Conservation (phyloP, 2,888 invertebrate species). For the Drosophila acutilabella region DNA sequence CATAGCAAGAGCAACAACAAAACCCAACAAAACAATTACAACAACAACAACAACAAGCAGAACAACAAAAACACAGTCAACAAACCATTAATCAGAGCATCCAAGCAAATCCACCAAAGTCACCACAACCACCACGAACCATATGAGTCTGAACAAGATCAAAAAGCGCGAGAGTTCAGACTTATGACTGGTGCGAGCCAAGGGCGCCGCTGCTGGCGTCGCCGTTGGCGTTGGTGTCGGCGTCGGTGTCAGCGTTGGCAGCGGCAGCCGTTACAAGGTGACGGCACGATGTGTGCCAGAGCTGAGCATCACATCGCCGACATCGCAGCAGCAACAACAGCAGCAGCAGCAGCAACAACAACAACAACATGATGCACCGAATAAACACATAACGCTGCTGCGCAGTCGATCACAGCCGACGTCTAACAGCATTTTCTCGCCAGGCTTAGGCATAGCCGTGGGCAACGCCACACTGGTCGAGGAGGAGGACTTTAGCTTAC, state of each 20-base stretch:
- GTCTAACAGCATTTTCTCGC: conserved; percentile 83
- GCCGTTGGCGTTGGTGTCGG: conserved; percentile 69
- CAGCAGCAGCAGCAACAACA: conserved; percentile 36
- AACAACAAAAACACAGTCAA: conserved; percentile 39
- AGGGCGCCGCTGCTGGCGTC: conserved; percentile 73
- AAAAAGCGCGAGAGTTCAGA: conserved; percentile 85
- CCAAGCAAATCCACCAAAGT: conserved; percentile 56
- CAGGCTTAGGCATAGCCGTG: conserved; percentile 70
- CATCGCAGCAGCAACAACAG: conserved; percentile 44
- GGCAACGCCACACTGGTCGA: conserved; percentile 81
- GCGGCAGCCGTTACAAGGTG: conserved; percentile 84
- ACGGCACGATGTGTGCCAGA: conserved; percentile 85
- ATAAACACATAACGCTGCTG: conserved; percentile 75
- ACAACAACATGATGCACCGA: conserved; percentile 57
- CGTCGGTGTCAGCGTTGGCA: conserved; percentile 79
- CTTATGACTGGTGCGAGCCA: conserved; percentile 85
- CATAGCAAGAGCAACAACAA: conserved; percentile 26
- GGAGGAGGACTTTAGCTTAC: conserved; percentile 82
- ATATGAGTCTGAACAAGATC: conserved; percentile 82
- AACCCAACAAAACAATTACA: conserved; percentile 35
- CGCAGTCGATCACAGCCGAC: conserved; percentile 76
- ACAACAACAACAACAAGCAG: conserved; percentile 17
- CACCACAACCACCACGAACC: conserved; percentile 66
- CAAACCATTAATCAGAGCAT: conserved; percentile 61
- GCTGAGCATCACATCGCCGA: conserved; percentile 84